Base-by-base conservation (phyloP, 1,140 invertebrate species). In the Camponotus pennsylvanicus region DNA sequence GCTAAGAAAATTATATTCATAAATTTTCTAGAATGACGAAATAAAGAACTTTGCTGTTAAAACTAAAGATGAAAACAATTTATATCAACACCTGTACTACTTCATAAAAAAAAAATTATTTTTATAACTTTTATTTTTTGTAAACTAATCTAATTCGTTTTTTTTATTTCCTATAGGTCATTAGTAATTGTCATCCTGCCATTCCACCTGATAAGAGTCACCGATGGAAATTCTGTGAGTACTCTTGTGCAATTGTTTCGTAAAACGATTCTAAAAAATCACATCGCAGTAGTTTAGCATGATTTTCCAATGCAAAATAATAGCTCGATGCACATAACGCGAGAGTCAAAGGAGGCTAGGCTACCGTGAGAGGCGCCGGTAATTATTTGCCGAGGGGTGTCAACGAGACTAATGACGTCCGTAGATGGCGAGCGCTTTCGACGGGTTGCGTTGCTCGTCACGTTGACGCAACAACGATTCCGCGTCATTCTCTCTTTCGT, bases 381-480 rank as follows among this genome's bases (percentile, higher is more conserved):
- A 86, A 86, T 86, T 86, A 86, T 86, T 86, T 70, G 55, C 70
- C 77, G 78, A 82, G 78, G 67, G 78, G 64, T 86, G 85, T 86
- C 85, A 82, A 86, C 79, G 79, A 83, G 79, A 83, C 69, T 83
- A 83, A 83, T 83, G 79, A 83, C 69, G 69, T 61, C 69, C 79
- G 27, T 73, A 59, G 52, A 59, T 59, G 79, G 69, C 79, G 79
- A 75, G 40, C 69, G 27, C 79, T 75, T 83, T 83, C 49, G 79
- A 83, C 79, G 69, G 40, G 79, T 82, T 82, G 79, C 79, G 67
- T 27, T 27, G 27, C 27, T 27, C 27, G 27, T 27, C 27, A 27
- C 27, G 27, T 83, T 85, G 82, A 85, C 63, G 82, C 71, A 83
- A 83, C 71, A 83, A 83, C 79, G 55, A 83, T 83, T 73, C 79